A percentile compares a stretch with the other conserved stretches of the same genome.
Conservation (phyloP, 2,113 vertebrate genomes). For the Tenrec ecaudatus region DNA sequence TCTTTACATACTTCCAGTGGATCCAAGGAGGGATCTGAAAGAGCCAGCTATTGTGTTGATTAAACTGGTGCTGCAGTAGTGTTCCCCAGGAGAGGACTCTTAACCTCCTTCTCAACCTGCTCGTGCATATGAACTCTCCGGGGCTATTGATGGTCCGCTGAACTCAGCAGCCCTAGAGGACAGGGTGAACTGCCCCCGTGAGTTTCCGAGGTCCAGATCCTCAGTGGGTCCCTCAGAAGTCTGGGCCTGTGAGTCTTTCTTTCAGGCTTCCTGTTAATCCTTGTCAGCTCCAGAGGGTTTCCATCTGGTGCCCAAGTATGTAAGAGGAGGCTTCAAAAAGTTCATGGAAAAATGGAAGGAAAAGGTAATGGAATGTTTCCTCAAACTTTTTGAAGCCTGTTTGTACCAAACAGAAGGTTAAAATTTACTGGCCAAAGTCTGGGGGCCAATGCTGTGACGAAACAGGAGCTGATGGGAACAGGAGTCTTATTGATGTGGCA, state of each 20-base stretch:
- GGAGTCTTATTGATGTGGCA: neutral
- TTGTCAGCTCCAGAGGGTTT: slow-evolving; percentile 16
- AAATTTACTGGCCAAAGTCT: neutral
- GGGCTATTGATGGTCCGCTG: no score
- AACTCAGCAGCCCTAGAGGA: no score
- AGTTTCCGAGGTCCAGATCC: no score
- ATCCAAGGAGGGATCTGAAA: neutral
- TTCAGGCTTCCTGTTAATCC: neutral
- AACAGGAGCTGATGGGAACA: neutral
- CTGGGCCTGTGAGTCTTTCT: neutral
- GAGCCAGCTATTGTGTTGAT: neutral
- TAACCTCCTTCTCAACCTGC: neutral
- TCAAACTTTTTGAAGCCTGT: no score
- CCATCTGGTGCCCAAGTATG: neutral
- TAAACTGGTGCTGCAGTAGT: neutral
- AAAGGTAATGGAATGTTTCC: no score
- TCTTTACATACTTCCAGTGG: neutral
- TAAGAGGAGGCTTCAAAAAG: no score
- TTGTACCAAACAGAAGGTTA: no score
- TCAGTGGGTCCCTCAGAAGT: no score
- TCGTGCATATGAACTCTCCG: slow-evolving; percentile 14
- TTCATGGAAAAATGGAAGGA: no score
- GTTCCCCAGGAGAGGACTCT: neutral
- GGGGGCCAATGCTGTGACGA: neutral
- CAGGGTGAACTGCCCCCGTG: no score